Base-by-base conservation (phyloP, 2,113 vertebrate species). In the Prunella himalayana region DNA sequence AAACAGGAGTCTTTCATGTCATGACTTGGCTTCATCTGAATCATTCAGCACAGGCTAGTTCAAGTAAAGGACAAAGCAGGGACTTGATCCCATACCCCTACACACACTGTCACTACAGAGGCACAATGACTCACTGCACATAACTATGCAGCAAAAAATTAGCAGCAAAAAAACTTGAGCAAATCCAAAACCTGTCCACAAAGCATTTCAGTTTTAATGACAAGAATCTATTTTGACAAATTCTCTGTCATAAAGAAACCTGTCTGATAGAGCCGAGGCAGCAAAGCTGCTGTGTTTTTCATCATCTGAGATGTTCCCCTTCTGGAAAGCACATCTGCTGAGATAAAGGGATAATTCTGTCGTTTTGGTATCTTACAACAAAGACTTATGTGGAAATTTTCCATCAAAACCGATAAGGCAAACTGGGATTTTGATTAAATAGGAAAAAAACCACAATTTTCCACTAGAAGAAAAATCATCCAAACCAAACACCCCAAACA, bases 281-380 rank as follows among this genome's bases (percentile, higher is more conserved):
- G 86, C 54, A 94, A 92, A 96, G 65, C 64, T 77, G 54, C 83
- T 86, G 54, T 78, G 89, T 61, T 91, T 95, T 88, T 95, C 60
- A 95, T 86, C 89, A 89, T 88, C 80, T 94, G 91, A 95, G 72
- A 86, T 81, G 14, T 78, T 88, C 51, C 47, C 30, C 31, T 91
- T 83, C 93, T 94, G 83, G 76, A 91, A 92, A 86, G 54, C 4
- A 7, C 54, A 83, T 94, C 91, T 92, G 89, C 83, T 92, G 86
- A 91, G 76, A 94, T 92, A 92, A 96, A 96, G 68, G 77, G 22
- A 53, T 88, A 69, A 83, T 95, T 96, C 83, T 91, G 80, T 83
- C 0, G 0, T 45, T 28, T 49, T 73, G 42, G 64, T 86, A 45
- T 86, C 65, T 88, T 73, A 83, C 76, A 90, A 83, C 50, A 88